Evolutionary conservation across 2,113 vertebrate genomes (phyloP).

Genomic region (Athene noctua): DNA sequence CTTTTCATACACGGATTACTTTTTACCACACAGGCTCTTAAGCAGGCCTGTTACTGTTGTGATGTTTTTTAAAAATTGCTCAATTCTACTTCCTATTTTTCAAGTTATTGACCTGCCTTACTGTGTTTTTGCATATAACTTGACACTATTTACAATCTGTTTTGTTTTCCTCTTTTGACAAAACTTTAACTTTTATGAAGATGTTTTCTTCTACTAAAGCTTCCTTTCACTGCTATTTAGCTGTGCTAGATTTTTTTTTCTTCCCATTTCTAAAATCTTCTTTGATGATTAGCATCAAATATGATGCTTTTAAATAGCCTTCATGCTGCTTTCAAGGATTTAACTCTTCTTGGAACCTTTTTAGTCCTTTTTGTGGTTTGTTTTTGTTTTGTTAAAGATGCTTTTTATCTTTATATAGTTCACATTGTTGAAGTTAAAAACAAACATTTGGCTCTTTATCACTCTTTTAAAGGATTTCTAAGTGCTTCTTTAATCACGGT

Average conservation of each 20-base stretch:
- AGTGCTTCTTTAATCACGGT: neutral
- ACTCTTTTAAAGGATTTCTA: neutral
- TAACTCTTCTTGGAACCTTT: neutral
- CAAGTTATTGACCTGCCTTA: neutral
- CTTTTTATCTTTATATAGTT: neutral
- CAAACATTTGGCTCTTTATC: neutral
- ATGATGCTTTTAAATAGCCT: neutral
- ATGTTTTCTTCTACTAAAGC: neutral
- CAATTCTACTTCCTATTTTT: neutral
- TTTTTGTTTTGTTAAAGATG: neutral
- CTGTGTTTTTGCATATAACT: neutral
- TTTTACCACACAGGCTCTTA: neutral
- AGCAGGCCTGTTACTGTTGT: neutral
- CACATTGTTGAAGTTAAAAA: neutral
- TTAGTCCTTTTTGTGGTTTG: neutral
- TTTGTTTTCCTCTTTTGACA: neutral
- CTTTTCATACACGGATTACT: neutral
- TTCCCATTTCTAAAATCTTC: neutral
- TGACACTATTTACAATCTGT: neutral
- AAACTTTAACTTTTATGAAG: neutral
- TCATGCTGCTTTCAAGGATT: conserved; percentile 6
- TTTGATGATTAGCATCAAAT: neutral
- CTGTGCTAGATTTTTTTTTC: neutral
- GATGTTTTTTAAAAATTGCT: neutral
- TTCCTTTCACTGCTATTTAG: neutral